Evolutionary conservation across 2,113 vertebrate species (phyloP).

Genomic region (Neogobius melanostomus): DNA sequence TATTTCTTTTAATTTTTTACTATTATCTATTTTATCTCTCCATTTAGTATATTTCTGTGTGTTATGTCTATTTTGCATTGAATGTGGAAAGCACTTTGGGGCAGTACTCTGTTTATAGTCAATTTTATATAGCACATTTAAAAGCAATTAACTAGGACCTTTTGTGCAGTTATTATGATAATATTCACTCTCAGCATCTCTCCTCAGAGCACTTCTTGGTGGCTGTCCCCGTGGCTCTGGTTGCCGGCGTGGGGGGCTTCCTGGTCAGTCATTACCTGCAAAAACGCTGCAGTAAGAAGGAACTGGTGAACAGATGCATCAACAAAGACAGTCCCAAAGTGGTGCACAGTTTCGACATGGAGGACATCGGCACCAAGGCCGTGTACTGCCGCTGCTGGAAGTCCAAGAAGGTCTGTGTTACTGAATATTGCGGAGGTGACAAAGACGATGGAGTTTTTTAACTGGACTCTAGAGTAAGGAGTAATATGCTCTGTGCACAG

Average conservation of each 20-base stretch:
- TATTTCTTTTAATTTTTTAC: too few species aligned
- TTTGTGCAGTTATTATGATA: neutral
- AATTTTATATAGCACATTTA: too few species aligned
- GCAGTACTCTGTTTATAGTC: too few species aligned
- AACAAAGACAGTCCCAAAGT: constrained; percentile 79
- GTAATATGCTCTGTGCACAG: too few species aligned
- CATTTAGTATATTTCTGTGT: too few species aligned
- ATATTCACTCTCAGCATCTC: neutral
- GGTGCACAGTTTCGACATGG: constrained; percentile 81
- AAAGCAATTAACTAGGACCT: too few species aligned
- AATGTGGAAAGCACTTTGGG: too few species aligned
- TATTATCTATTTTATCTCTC: too few species aligned
- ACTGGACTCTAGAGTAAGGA: too few species aligned
- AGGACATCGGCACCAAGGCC: constrained; percentile 77
- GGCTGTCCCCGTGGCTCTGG: constrained; percentile 71
- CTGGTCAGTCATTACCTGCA: constrained; percentile 68
- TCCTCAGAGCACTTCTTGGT: constrained; percentile 71
- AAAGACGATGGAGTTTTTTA: too few species aligned
- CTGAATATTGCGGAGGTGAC: too few species aligned
- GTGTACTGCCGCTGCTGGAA: constrained; percentile 84
- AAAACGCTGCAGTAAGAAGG: constrained; percentile 55
- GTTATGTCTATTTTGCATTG: too few species aligned
- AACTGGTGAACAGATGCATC: constrained; percentile 68
- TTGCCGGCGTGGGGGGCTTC: constrained; percentile 68
- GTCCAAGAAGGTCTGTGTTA: constrained; percentile 76